phyloP scores from a whole-genome alignment of 2,888 invertebrate species.

The Ophion costatus region DNA sequence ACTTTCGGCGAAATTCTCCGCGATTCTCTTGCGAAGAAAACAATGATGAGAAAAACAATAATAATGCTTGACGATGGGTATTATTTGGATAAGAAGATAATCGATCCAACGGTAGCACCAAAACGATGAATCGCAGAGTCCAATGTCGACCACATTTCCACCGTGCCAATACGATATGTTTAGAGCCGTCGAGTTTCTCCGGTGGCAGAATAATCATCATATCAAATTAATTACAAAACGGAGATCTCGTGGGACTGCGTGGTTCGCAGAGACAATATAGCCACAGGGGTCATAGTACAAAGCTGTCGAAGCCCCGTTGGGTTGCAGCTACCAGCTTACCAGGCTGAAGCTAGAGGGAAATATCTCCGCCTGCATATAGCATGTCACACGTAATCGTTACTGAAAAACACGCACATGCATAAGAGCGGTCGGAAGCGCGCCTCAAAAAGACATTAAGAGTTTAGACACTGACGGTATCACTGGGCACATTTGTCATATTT shows the following conservation, averaged over 20 bases:
- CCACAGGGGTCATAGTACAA: background rate
- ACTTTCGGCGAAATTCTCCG: background rate
- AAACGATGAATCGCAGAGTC: background rate
- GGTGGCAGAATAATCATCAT: background rate
- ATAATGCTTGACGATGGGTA: background rate
- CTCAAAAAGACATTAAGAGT: background rate
- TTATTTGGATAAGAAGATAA: no score
- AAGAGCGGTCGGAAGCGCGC: background rate
- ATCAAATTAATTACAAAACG: slow-evolving; percentile 16
- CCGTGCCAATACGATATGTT: background rate
- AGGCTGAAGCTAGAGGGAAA: background rate
- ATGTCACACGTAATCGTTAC: background rate
- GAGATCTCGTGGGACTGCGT: background rate
- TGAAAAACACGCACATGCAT: background rate
- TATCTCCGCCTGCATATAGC: background rate
- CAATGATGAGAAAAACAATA: background rate
- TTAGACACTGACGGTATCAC: background rate
- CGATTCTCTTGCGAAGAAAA: background rate
- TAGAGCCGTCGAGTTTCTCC: background rate
- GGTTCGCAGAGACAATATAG: background rate
- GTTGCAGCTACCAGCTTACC: background rate
- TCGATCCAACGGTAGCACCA: no score
- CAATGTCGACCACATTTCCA: background rate
- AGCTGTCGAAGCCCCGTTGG: background rate
- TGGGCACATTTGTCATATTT: no score